Evolutionary conservation across 2,888 invertebrate genomes (phyloP), one percentile per base, ranked within the genome.

Genomic region (Melieria omissa): DNA sequence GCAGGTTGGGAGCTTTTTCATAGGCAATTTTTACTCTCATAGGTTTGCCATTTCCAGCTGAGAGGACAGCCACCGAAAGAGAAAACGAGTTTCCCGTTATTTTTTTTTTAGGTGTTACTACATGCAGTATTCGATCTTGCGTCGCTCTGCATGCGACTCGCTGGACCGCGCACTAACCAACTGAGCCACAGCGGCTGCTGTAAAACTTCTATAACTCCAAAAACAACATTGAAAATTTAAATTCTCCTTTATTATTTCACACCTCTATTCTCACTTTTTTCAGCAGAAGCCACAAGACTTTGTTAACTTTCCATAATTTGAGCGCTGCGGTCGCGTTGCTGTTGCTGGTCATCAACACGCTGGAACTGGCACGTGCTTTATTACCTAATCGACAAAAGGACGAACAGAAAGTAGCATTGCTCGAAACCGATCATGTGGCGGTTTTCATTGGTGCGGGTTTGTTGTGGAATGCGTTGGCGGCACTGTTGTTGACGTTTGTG

Each of bases 271-370:
- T 8, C 29, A 29, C 29, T 29, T 29, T 60, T 75, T 71, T 73
- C 69, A 55, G 61, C 81, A 85, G 85, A 76, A 80, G 81, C 77
- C 83, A 84, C 79, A 81, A 79, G 79, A 83, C 83, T 76, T 80
- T 86, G 79, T 79, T 86, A 74, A 82, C 81, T 78, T 86, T 85
- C 78, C 86, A 87, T 80, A 87, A 86, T 82, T 78, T 82, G 77
- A 84, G 86, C 65, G 84, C 86, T 66, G 81, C 83, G 71, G 76
- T 82, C 71, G 82, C 81, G 74, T 74, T 87, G 68, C 77, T 84
- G 10, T 74, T 87, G 70, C 75, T 87, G 75, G 79, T 83, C 73
- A 78, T 84, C 76, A 86, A 85, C 77, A 82, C 83, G 70, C 78
- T 86, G 73, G 85, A 87, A 76, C 72, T 87, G 74, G 83, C 83